Conservation (phyloP, 2,113 vertebrate species). For the Atlantisia rogersi region DNA sequence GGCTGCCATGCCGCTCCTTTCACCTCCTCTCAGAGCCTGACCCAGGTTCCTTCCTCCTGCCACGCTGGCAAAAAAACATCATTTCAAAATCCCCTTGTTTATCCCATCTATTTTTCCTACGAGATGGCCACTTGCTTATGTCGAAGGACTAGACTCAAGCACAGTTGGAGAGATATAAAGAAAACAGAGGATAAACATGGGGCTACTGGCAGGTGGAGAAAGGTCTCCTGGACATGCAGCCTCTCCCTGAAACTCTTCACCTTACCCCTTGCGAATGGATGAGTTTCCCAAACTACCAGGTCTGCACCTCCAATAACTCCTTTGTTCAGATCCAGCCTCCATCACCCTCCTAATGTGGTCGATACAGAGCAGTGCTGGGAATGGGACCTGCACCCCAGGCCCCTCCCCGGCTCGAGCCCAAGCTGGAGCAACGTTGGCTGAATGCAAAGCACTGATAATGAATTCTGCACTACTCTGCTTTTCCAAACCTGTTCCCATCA, state of each 20-base stretch:
- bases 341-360: not conserved
- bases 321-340: not conserved
- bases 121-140: not conserved
- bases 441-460: not conserved
- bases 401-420: not conserved
- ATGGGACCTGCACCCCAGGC: not conserved
- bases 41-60: not conserved
- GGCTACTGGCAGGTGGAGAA: not conserved
- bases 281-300: not conserved
- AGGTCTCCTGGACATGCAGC: not conserved
- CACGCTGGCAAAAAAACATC: not conserved
- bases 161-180: not conserved
- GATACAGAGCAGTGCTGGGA: not conserved
- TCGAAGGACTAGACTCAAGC: not conserved
- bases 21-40: constrained; percentile 18
- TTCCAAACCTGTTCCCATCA: fast-evolving
- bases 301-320: not conserved
- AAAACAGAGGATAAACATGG: not conserved
- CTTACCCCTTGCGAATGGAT: not conserved
- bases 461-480: not conserved
- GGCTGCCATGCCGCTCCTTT: not conserved
- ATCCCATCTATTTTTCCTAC: not conserved
- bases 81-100: constrained; percentile 19
- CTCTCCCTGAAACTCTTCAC: not conserved
- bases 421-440: not conserved